phyloP scores from a whole-genome alignment of 2,888 invertebrate species.

The Noctua janthina region DNA sequence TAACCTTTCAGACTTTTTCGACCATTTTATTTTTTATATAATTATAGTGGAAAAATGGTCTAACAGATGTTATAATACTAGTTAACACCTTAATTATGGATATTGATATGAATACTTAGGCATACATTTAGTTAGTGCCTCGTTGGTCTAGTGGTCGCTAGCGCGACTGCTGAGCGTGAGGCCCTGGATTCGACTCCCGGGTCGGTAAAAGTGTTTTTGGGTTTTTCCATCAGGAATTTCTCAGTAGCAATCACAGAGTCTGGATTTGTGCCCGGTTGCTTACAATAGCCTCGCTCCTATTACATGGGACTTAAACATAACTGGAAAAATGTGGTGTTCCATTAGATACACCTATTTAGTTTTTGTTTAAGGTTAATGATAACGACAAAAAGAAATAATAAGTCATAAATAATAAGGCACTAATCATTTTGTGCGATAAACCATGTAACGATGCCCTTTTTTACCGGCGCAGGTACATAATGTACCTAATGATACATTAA shows the following conservation, averaged over 20 bases:
- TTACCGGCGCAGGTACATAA: not conserved
- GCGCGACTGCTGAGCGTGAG: too few relatives aligned
- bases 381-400: not conserved
- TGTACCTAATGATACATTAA: slow-evolving; percentile 3
- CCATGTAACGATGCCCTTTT: not conserved
- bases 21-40: too few relatives aligned
- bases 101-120: not conserved
- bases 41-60: too few relatives aligned
- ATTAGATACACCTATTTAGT: not conserved
- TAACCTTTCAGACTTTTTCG: too few relatives aligned
- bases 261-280: too few relatives aligned
- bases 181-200: too few relatives aligned
- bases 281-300: too few relatives aligned
- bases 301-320: too few relatives aligned
- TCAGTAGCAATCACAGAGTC: not conserved
- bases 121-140: not conserved
- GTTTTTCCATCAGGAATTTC: not conserved
- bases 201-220: not conserved
- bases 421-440: not conserved
- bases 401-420: not conserved
- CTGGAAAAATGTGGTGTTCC: too few relatives aligned
- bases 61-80: too few relatives aligned
- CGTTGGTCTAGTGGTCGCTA: too few relatives aligned
- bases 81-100: too few relatives aligned
- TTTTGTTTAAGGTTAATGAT: not conserved